These are phyloP conservation scores for Muscicapa striata DNA, from an alignment of 2,797 vertebrate genomes.

Conservation along the genomic window DNA sequence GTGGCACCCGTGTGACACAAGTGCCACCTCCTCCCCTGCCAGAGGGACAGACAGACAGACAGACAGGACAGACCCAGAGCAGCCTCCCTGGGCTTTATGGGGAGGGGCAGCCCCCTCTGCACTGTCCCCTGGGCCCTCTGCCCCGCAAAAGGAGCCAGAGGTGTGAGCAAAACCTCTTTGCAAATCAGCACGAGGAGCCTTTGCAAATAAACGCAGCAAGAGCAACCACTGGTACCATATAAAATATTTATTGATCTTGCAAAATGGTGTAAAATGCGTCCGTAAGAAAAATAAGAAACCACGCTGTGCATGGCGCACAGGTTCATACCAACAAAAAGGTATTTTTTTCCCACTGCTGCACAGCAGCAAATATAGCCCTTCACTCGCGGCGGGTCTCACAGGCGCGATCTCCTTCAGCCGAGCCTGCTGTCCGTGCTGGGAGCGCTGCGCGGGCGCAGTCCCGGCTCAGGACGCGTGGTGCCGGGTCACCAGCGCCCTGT, in stretches of 20 bases:
- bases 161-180: fast-evolving
- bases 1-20: background rate
- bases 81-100: fast-evolving
- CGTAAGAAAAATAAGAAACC: constrained; percentile 71
- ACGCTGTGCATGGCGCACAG: constrained; percentile 35
- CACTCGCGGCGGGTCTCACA: background rate
- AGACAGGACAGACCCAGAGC: background rate
- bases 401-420: background rate
- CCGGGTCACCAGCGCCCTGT: constrained; percentile 73
- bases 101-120: background rate
- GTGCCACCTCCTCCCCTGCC: background rate
- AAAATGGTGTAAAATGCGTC: constrained; percentile 70
- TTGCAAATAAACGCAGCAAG: background rate
- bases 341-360: constrained; percentile 71
- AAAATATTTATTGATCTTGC: constrained; percentile 78
- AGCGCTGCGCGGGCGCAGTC: background rate
- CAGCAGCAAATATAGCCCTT: constrained; percentile 74
- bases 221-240: constrained; percentile 18
- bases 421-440: background rate
- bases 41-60: background rate
- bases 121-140: fast-evolving
- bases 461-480: constrained; percentile 80
- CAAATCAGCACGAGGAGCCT: background rate
- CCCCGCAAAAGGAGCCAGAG: fast-evolving
- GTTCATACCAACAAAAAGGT: constrained; percentile 65